Evolutionary conservation across 1,140 invertebrate genomes (phyloP), one percentile per base, ranked within the genome.

Genomic region (Hycleus phaleratus): DNA sequence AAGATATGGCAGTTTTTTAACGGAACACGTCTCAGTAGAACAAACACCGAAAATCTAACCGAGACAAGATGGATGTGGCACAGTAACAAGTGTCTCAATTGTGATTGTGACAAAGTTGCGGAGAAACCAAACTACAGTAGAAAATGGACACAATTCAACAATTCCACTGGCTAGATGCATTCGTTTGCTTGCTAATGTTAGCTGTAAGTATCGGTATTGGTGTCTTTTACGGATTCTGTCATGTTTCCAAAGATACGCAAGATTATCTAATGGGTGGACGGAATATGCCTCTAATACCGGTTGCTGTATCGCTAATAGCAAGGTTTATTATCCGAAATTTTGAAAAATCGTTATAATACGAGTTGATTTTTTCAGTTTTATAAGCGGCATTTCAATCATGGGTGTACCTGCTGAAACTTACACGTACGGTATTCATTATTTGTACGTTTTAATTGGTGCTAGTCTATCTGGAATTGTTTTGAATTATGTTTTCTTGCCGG

Each of bases 401-500:
- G 88, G 86, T 2, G 80, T 85, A 26, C 89, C 90, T 0, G 82
- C 87, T 0, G 90, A 92, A 68, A 82, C 90, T 54, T 92, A 91
- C 60, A 70, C 77, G 10, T 82, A 82, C 63, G 88, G 88, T 0
- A 82, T 82, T 3, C 80, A 85, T 64, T 87, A 85, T 62, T 78
- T 78, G 59, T 74, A 79, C 3, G 6, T 46, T 10, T 10, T 25
- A 7, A 7, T 32, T 4, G 25, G 26, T 32, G 32, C 18, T 2
- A 11, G 46, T 1, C 4, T 38, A 2, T 38, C 46, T 24, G 40
- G 25, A 11, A n/a, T 32, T 10, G 45, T 38, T 3, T 38, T 38
- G 12, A 46, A 45, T 3, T 79, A 74, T 47, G 74, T 77, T 24
- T 77, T 74, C 46, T 69, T 79, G 58, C 78, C 78, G 57, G 82